Evolutionary conservation across 1,140 invertebrate genomes (phyloP), one percentile per base, ranked within the genome.

Genomic region (Eurosta solidaginis): DNA sequence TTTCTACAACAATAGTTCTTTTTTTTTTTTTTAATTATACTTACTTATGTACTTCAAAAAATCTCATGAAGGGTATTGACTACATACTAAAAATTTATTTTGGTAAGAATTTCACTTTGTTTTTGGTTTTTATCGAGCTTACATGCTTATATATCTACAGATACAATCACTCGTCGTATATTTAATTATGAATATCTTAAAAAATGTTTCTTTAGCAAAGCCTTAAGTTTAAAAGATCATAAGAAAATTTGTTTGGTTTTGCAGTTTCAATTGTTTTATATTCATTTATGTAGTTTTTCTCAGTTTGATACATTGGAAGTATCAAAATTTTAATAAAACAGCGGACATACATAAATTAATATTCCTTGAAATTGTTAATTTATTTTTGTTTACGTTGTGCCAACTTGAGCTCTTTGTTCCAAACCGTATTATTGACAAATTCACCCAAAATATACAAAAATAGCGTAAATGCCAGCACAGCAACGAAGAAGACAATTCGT

Each of bases 371-470:
- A 54, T 54, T 1, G 25, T 68, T 14, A 20, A 68, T 82, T 77
- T 85, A 85, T 59, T 87, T 87, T 42, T 78, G 74, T 77, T 87
- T 87, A 88, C 89, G 79, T 88, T 89, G 81, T 82, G 89, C 82
- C 87, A 83, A 84, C 82, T 91, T 90, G 36, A 92, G 86, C 89
- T 93, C 90, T 85, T 93, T 92, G 87, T 91, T 90, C 94, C 94
- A 95, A 77, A 94, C 85, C 79, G 91, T 86, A 77, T 89, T 91
- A 86, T 96, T 93, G 50, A 95, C 79, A 74, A 88, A 89, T 85
- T 95, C 93, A 45, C 94, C 94, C 33, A 91, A 80, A 76, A 92
- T 87, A 86, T 95, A 96, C 14, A 95, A 87, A 1, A 88, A 82
- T 40, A 90, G 85, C n/a, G 89, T 88, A 79, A 93, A 89, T 1